phyloP scores from a whole-genome alignment of 2,888 invertebrate genomes.

The Omphaloscelis lunosa region DNA sequence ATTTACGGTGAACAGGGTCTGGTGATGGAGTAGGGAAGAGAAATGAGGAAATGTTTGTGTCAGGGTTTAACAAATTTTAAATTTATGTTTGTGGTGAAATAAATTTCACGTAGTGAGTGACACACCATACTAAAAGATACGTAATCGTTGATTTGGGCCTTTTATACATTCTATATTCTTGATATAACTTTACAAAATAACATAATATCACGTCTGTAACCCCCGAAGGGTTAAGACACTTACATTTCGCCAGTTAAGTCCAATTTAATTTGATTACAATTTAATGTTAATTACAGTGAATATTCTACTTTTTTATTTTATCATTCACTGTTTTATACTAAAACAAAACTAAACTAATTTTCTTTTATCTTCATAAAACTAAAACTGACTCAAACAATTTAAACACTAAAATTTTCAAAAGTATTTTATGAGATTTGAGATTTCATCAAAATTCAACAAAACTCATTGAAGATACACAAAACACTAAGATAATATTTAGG shows the following conservation, averaged over 20 bases:
- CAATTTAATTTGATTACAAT: not conserved
- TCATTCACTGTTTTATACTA: not conserved
- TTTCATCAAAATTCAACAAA: constrained; percentile 59
- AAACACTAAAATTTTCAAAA: constrained; percentile 50
- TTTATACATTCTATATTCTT: not conserved
- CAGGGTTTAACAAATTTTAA: no score
- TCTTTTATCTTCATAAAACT: constrained; percentile 13
- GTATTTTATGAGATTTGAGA: constrained; percentile 54
- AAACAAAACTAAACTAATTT: constrained; percentile 6
- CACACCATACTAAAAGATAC: not conserved
- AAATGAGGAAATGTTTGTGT: no score
- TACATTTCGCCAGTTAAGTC: not conserved
- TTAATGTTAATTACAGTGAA: not conserved
- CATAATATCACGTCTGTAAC: not conserved
- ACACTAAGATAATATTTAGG: constrained; percentile 71
- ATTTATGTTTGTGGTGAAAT: no score
- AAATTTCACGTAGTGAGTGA: not conserved
- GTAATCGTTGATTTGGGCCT: not conserved
- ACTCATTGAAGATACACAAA: constrained; percentile 62
- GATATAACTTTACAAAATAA: not conserved
- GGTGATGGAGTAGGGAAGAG: no score
- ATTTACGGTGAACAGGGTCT: no score
- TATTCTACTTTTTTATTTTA: not conserved
- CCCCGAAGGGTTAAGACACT: not conserved
- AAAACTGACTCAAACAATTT: constrained; percentile 34